These are phyloP conservation scores for Brienomyrus brachyistius DNA, from an alignment of 2,113 vertebrate species.

Conservation along the genomic window DNA sequence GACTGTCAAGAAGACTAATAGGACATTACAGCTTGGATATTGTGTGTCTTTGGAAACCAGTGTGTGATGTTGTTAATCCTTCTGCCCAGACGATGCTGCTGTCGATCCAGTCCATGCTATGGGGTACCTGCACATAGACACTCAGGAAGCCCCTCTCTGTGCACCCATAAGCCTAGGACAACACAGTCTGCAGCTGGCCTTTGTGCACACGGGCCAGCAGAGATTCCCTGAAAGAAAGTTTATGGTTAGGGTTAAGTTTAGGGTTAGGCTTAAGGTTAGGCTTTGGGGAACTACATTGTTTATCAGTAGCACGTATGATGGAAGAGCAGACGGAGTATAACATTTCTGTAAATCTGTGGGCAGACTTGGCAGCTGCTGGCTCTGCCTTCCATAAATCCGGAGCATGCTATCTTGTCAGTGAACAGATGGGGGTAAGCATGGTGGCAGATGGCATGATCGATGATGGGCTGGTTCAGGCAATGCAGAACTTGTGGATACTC, in stretches of 20 bases:
- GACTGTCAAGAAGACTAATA: background rate
- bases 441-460: constrained; percentile 38
- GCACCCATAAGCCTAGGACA: constrained; percentile 32
- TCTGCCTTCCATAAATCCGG: constrained; percentile 33
- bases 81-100: background rate
- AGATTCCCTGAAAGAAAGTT: constrained; percentile 23
- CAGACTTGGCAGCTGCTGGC: constrained; percentile 52
- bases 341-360: background rate
- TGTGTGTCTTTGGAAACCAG: background rate
- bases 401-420: constrained; percentile 40
- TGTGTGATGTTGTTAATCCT: background rate
- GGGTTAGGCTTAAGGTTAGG: background rate
- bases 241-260: background rate
- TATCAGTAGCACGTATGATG: background rate
- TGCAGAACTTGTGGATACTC: constrained; percentile 25
- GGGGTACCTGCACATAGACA: constrained; percentile 45
- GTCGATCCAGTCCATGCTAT: constrained; percentile 44
- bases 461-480: constrained; percentile 43
- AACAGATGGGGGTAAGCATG: constrained; percentile 38
- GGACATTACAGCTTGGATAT: background rate
- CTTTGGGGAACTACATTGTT: background rate
- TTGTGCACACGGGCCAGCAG: constrained; percentile 38
- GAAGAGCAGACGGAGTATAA: background rate
- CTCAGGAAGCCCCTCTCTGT: constrained; percentile 27
- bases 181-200: constrained; percentile 46